Base-by-base conservation (phyloP, 2,113 vertebrate species). In the Symphodus melops region DNA sequence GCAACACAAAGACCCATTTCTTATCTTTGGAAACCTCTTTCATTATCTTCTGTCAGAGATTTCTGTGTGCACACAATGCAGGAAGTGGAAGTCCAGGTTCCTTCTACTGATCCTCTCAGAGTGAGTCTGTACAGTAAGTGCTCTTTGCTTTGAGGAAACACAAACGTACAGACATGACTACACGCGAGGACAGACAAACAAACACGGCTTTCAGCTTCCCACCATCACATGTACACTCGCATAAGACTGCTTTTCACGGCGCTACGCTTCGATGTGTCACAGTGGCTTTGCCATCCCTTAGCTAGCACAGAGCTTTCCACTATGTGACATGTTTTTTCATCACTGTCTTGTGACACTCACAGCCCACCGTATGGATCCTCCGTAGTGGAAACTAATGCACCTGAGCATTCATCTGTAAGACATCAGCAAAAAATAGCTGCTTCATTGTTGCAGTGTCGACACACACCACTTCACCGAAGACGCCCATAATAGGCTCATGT, bases 341-440 rank as follows among this genome's bases (percentile, higher is more conserved):
- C 51, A 53, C 42, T 6, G 13, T 65, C 21, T 56, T 65, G 55
- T 63, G 60, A 58, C 54, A 69, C 42, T 42, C 56, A 1, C 53
- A 52, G 44, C 58, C 44, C 16, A 28, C 23, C 54, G 53, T 61
- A 44, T 52, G 71, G 37, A 66, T 73, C 3, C 46, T 37, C 14
- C 46, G 42, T 9, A 8, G 61, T 48, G 41, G 62, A 77, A 71
- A n/a, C 44, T 21, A 23, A 88, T 20, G 63, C 66, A 67, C 54
- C 75, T 55, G 71, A 74, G 74, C 71, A 57, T 58, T 80, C 68
- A 77, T 41, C 78, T 70, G 39, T 12, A 57, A 69, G 74, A 80
- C 69, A 53, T 51, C 55, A 37, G 23, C 65, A 46, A 49, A 81
- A 33, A 83, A 83, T 70, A 72, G 65, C 66, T 20, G 33, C n/a